A percentile compares a stretch with the other conserved stretches of the same genome.
Evolutionary conservation across 92 coral and sea anemone species (phyloP).

Genomic region (Isaurus tuberculatus): DNA sequence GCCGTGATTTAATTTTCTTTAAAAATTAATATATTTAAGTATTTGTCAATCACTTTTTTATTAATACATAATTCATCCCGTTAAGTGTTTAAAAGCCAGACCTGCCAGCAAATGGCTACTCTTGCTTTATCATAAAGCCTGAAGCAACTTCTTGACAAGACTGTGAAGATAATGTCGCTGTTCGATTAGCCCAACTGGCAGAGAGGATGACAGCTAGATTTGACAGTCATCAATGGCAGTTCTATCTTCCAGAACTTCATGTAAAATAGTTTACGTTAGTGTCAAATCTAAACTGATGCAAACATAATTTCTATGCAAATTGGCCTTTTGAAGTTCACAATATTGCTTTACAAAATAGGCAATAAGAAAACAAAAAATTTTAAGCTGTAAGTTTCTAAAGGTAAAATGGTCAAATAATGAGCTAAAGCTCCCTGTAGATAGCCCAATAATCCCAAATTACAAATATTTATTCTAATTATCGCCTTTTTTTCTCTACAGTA

Average conservation of each 20-base stretch:
- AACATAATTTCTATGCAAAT: conserved; percentile 21
- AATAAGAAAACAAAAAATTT: neutral
- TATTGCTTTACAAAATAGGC: neutral
- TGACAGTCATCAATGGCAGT: neutral
- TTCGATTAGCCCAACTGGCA: neutral
- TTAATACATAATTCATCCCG: conserved; percentile 30
- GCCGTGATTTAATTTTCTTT: conserved; percentile 36
- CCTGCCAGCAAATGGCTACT: neutral
- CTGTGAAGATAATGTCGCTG: conserved; percentile 2
- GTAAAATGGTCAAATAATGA: no score
- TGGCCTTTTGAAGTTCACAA: neutral
- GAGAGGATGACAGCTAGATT: neutral
- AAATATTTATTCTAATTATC: no score
- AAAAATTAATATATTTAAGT: conserved; percentile 39
- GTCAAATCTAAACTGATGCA: conserved; percentile 23
- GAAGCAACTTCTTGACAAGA: neutral
- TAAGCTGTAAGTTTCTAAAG: neutral
- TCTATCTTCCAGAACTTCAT: neutral
- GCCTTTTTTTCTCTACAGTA: no score
- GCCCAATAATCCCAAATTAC: no score
- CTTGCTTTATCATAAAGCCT: neutral
- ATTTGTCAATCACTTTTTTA: neutral
- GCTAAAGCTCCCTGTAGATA: no score
- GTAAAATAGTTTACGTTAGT: conserved; percentile 8
- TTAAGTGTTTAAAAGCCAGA: conserved; percentile 25